Evolutionary conservation across 2,888 invertebrate species (phyloP).

Genomic region (Drosophila nr. perissopoda): DNA sequence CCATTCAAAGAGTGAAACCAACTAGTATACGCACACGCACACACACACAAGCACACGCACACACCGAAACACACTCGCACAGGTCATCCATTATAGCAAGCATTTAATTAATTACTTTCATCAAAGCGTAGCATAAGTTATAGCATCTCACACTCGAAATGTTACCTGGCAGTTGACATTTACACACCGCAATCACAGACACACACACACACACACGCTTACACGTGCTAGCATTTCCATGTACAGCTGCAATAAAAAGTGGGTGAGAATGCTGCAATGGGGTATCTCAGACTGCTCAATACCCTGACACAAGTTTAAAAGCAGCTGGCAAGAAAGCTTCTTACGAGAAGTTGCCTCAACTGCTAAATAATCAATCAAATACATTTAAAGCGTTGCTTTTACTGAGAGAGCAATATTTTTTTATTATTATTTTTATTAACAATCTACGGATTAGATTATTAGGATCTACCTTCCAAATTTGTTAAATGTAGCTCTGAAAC

Average conservation of each 20-base stretch:
- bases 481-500: background rate
- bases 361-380: background rate
- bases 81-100: slow-evolving; percentile 45
- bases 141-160: slow-evolving; percentile 22
- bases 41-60: background rate
- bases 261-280: background rate
- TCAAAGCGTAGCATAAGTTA: slow-evolving; percentile 53
- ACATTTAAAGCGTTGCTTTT: too few relatives aligned
- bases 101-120: slow-evolving; percentile 73
- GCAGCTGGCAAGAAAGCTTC: background rate
- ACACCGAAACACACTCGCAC: slow-evolving; percentile 12
- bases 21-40: background rate
- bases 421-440: background rate
- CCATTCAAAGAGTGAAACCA: background rate
- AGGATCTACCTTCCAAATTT: background rate
- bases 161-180: slow-evolving; percentile 43
- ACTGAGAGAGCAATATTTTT: background rate
- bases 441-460: background rate
- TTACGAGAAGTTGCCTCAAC: background rate
- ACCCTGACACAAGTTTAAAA: background rate
- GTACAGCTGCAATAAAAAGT: background rate
- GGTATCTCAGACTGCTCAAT: background rate
- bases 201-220: background rate
- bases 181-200: slow-evolving; percentile 19
- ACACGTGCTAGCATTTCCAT: background rate